phyloP scores from a whole-genome alignment of 1,140 invertebrate genomes.

The Ceratosolen solmsi region DNA sequence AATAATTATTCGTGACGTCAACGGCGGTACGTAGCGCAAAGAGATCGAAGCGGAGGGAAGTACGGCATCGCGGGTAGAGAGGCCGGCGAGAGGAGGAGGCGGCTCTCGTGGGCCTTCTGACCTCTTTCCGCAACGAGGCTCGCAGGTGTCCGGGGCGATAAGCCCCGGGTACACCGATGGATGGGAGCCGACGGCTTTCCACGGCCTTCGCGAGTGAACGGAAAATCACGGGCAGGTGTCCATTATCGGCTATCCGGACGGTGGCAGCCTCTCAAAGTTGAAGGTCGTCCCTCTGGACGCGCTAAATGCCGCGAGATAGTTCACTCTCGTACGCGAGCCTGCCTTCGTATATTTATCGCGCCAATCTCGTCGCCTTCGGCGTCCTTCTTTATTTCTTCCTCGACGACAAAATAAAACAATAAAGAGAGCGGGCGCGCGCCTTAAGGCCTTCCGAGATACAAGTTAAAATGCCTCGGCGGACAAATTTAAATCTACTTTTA shows the following conservation, averaged over 20 bases:
- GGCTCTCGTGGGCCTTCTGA: conserved; percentile 30
- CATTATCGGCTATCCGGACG: not conserved
- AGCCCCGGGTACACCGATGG: not conserved
- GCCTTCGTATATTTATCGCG: not conserved
- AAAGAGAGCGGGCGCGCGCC: not conserved
- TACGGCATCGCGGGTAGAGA: not conserved
- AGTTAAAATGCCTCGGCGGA: not conserved
- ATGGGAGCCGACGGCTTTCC: not conserved
- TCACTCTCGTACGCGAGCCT: not conserved
- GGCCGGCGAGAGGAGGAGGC: no score
- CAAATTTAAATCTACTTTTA: not conserved
- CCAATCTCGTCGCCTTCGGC: not conserved
- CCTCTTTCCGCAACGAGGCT: not conserved
- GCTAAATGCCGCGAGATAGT: conserved; percentile 8
- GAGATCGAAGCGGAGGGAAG: conserved; percentile 12
- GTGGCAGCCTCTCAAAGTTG: not conserved
- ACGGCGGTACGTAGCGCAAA: conserved; percentile 44
- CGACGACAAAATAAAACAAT: not conserved
- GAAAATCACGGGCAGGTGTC: not conserved
- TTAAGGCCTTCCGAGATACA: not conserved
- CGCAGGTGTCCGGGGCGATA: not conserved
- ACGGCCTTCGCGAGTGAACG: not conserved
- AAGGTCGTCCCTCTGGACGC: not conserved
- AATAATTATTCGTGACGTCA: conserved; percentile 73
- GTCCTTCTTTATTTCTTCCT: not conserved